Evolutionary conservation across 1,140 invertebrate species (phyloP).

Genomic region (Brachystomella parvula): DNA sequence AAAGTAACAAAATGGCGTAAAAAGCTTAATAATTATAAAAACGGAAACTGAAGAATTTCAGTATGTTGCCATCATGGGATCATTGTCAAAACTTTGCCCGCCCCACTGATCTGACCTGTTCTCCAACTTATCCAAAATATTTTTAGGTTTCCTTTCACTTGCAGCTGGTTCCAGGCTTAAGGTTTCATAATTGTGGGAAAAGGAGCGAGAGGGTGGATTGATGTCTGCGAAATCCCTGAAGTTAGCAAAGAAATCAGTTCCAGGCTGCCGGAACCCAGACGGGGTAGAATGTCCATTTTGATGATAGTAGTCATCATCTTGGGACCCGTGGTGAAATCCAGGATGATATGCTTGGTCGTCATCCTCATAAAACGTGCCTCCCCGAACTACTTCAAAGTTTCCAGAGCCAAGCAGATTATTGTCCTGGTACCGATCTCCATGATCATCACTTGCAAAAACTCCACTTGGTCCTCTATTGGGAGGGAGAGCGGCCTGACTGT

Average conservation of each 20-base stretch:
- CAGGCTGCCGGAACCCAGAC: slow-evolving; percentile 48
- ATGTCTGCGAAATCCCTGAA: slow-evolving; percentile 83
- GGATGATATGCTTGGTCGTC: slow-evolving; percentile 45
- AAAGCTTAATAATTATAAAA: background rate
- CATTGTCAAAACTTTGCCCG: slow-evolving; percentile 23
- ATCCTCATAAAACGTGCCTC: slow-evolving; percentile 74
- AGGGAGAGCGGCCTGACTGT: background rate
- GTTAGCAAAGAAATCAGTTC: slow-evolving; percentile 67
- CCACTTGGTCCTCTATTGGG: slow-evolving; percentile 25
- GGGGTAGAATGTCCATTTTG: slow-evolving; percentile 45
- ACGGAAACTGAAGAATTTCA: no score
- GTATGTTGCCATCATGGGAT: slow-evolving; percentile 38
- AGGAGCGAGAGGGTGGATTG: slow-evolving; percentile 67
- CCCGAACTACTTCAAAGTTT: slow-evolving; percentile 77
- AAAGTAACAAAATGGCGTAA: background rate
- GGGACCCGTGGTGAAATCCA: background rate
- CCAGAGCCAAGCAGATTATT: slow-evolving; percentile 63
- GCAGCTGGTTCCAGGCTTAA: slow-evolving; percentile 47
- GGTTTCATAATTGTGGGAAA: slow-evolving; percentile 70
- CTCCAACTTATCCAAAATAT: slow-evolving; percentile 69
- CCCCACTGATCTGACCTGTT: slow-evolving; percentile 39
- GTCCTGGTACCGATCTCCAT: slow-evolving; percentile 28
- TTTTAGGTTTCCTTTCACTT: slow-evolving; percentile 52
- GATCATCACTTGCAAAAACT: slow-evolving; percentile 23
- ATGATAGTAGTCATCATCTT: slow-evolving; percentile 35